Percentiles rank a stretch among this genome's conserved stretches.
These are phyloP conservation scores for Podarcis siculus DNA, from an alignment of 2,797 vertebrate species.

Conservation along the genomic window DNA sequence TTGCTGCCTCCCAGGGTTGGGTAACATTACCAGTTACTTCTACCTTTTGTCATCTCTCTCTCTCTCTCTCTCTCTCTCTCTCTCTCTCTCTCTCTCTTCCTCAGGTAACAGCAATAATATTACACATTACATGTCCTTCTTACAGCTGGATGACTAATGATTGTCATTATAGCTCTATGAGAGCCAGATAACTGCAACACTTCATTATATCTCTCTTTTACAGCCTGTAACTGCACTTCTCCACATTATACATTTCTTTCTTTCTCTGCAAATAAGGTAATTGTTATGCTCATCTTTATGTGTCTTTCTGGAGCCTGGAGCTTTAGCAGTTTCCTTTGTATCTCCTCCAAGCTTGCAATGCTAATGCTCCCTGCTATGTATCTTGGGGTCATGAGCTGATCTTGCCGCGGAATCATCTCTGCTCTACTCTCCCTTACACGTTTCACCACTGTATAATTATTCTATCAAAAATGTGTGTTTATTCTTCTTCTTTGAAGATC, in stretches of 20 bases:
- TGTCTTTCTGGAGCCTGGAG: constrained; percentile 53
- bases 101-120: constrained; percentile 48
- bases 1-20: constrained; percentile 39
- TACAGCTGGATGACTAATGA: constrained; percentile 53
- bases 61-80: constrained; percentile 18
- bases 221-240: constrained; percentile 53
- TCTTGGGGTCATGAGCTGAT: constrained; percentile 18
- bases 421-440: constrained; percentile 27
- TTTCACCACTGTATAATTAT: constrained; percentile 29
- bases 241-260: constrained; percentile 55
- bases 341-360: constrained; percentile 55
- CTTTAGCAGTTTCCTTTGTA: constrained; percentile 63
- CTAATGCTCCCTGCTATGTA: constrained; percentile 53
- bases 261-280: constrained; percentile 56
- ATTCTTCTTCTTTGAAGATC: constrained; percentile 11
- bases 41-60: constrained; percentile 24
- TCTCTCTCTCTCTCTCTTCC: constrained; percentile 16
- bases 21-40: not conserved
- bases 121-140: constrained; percentile 43
- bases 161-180: constrained; percentile 55
- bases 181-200: constrained; percentile 47
- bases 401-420: constrained; percentile 40
- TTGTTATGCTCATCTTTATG: constrained; percentile 57
- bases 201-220: constrained; percentile 58
- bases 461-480: not conserved